Evolutionary conservation across 92 coral and sea anemone genomes (phyloP), one percentile per base, ranked within the genome.

Genomic region (Paragorgia papillata): DNA sequence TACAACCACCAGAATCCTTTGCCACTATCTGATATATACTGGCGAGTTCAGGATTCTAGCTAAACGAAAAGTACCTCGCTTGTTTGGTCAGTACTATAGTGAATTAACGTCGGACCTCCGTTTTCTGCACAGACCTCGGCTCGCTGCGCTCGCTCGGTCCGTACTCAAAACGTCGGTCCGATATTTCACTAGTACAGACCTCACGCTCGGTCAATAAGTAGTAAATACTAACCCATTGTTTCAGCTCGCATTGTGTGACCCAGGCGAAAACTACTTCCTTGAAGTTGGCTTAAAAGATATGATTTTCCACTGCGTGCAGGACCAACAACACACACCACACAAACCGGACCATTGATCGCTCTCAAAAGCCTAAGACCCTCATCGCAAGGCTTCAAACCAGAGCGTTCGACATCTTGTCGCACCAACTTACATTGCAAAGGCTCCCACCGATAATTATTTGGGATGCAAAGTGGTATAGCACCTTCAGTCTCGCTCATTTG

Each of bases 301-400:
- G 75, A 68, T 25, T 68, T 68, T 57, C 75, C 75, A 0, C 58
- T 68, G 29, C 75, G 57, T 46, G 75, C 75, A 2, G 75, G 75
- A 48, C 75, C 75, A 15, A 68, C 75, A 49, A 68, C 60, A 28
- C 75, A 68, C 40, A 48, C 75, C 15, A 68, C 37, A 49, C 75
- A 68, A n/a, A 68, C 25, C 29, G 75, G 75, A 10, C 75, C 75
- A 20, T 28, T 68, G 5, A 68, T 68, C 18, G 75, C 44, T 29
- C 60, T 46, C 26, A 68, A 29, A 26, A 44, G 51, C 0, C 21
- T 26, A 21, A 68, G 34, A 43, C 75, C 75, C 26, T 27, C 60
- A 13, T 44, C 28, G 43, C 75, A 68, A 13, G 26, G 19, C 8
- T 46, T 18, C 59, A 68, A 22, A 35, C 54, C 58, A 33, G 75